Evolutionary conservation across 2,797 vertebrate genomes (phyloP).

Genomic region (Anableps anableps): DNA sequence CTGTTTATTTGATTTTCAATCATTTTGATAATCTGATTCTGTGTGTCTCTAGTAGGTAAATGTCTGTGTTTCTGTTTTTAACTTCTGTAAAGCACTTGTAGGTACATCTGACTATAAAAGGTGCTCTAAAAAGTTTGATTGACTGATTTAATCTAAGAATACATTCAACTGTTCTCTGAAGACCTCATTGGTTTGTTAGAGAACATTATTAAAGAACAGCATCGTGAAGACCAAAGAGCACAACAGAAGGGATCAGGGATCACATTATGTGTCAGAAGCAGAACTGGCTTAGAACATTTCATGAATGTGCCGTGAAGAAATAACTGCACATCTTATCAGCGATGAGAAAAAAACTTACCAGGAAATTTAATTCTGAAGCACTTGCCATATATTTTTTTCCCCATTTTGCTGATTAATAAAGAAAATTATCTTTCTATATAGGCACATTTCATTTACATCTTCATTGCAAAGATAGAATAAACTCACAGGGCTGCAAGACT

Average conservation of each 20-base stretch:
- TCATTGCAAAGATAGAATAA: conserved; percentile 6
- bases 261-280: no score
- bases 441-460: conserved; percentile 24
- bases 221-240: no score
- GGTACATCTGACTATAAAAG: no score
- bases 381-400: conserved; percentile 1
- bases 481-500: not conserved
- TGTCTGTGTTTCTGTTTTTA: not conserved
- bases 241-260: no score
- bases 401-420: conserved; percentile 14
- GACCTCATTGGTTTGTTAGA: no score
- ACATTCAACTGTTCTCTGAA: no score
- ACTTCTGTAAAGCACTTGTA: not conserved
- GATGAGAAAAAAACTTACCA: not conserved
- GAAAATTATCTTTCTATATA: conserved; percentile 26
- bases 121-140: no score
- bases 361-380: not conserved
- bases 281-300: no score
- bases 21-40: not conserved
- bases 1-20: not conserved
- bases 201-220: no score
- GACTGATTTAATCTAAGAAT: no score
- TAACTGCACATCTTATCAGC: conserved; percentile 16
- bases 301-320: not conserved
- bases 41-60: not conserved